phyloP scores from a whole-genome alignment of 2,113 vertebrate species.

The Larimichthys crocea region DNA sequence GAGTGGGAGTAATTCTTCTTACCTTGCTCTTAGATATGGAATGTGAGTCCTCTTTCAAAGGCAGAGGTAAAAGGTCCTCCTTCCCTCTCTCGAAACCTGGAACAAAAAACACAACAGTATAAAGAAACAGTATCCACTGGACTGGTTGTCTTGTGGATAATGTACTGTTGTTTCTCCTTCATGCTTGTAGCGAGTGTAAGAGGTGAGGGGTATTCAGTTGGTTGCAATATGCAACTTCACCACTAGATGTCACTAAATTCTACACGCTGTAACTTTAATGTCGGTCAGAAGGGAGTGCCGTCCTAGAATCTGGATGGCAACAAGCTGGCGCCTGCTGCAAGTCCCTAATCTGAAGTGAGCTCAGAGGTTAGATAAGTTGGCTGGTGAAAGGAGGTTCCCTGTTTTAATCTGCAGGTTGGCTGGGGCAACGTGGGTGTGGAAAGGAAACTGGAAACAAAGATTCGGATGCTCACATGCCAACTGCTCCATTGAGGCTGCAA shows the following conservation, averaged over 20 bases:
- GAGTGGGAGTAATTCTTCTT: constrained; percentile 41
- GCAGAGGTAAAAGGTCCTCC: constrained; percentile 89
- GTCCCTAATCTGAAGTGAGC: constrained; percentile 26
- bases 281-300: constrained; percentile 11
- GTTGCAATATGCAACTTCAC: too few species aligned
- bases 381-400: constrained; percentile 8
- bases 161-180: not conserved
- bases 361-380: constrained; percentile 16
- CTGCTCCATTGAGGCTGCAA: not conserved
- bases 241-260: too few species aligned
- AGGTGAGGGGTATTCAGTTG: too few species aligned
- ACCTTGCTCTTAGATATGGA: constrained; percentile 99
- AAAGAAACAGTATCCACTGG: not conserved
- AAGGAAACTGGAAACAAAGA: not conserved
- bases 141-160: too few species aligned
- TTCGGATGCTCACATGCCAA: not conserved
- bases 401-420: constrained; percentile 1
- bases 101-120: constrained; percentile 31
- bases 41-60: constrained; percentile 91
- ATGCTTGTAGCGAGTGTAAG: too few species aligned
- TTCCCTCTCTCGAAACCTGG: constrained; percentile 94
- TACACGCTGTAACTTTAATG: constrained; percentile 23
- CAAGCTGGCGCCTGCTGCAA: constrained; percentile 1
- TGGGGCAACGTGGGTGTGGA: not conserved
- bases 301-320: constrained; percentile 30